These are phyloP conservation scores for Brachionus paranguensis DNA, from an alignment of 1,140 invertebrate genomes.

Conservation along the genomic window DNA sequence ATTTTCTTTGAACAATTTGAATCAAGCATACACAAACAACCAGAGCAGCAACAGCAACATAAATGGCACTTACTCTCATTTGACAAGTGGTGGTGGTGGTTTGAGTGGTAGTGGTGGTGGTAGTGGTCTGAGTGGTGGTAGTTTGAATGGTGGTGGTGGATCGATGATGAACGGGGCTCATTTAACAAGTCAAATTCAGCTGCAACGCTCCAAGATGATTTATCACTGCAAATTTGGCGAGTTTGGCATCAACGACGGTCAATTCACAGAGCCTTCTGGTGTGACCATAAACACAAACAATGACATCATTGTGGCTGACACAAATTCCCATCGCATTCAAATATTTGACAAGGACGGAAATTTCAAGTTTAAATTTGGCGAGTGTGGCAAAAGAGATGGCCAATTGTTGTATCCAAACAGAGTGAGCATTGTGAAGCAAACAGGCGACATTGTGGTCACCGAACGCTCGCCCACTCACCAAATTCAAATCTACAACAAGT, in stretches of 20 bases:
- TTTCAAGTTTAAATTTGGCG: slow-evolving; percentile 99
- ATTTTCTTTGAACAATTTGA: background rate
- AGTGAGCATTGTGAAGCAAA: slow-evolving; percentile 90
- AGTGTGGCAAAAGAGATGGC: slow-evolving; percentile 84
- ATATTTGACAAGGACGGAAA: slow-evolving; percentile 85
- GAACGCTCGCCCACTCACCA: slow-evolving; percentile 90
- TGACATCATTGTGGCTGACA: slow-evolving; percentile 98
- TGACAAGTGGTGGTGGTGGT: background rate
- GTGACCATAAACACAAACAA: slow-evolving; percentile 98
- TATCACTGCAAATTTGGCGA: slow-evolving; percentile 99
- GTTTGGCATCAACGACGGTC: slow-evolving; percentile 82
- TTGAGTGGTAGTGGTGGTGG: background rate
- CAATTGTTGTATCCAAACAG: slow-evolving; percentile 95
- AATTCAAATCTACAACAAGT: slow-evolving; percentile 99
- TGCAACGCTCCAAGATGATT: slow-evolving; percentile 95
- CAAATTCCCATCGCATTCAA: slow-evolving; percentile 93
- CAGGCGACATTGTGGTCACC: slow-evolving; percentile 96
- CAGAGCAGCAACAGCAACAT: background rate
- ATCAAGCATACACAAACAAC: background rate
- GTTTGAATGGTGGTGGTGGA: background rate
- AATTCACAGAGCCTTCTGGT: slow-evolving; percentile 97
- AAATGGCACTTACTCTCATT: background rate
- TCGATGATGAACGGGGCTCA: background rate
- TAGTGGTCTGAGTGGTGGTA: background rate
- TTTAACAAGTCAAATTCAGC: slow-evolving; percentile 3